Percentiles rank a stretch among this genome's conserved stretches.
These are phyloP conservation scores for Neopelma chrysocephalum DNA, from an alignment of 2,797 vertebrate genomes.

Conservation along the genomic window DNA sequence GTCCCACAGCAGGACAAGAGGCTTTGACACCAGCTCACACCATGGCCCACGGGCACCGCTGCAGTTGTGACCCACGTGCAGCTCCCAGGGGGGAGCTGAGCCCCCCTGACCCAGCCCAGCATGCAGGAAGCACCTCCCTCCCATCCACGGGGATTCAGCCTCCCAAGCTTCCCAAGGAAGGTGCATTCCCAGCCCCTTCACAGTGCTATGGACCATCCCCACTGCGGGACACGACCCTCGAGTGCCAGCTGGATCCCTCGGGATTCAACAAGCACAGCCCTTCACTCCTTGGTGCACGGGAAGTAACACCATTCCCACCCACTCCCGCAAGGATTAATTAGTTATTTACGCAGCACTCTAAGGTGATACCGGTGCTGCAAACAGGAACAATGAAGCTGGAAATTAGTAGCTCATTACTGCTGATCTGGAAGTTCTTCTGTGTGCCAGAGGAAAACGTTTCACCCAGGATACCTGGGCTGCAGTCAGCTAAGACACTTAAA, in stretches of 20 bases:
- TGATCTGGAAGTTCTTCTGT: not conserved
- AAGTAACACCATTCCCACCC: not conserved
- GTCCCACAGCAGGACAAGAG: not conserved
- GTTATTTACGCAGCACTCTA: not conserved
- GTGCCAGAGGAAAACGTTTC: not conserved
- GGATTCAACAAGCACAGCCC: not conserved
- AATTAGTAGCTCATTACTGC: slow-evolving; percentile 1
- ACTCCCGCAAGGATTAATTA: not conserved
- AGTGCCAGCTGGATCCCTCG: not conserved
- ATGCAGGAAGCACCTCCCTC: fast-evolving
- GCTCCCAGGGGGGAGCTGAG: not conserved
- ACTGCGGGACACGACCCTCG: fast-evolving
- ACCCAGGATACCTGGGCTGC: not conserved
- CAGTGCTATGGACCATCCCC: not conserved
- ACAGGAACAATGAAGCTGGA: not conserved
- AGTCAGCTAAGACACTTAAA: not conserved
- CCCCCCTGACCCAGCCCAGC: not conserved
- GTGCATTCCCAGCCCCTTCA: not conserved
- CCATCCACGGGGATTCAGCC: not conserved
- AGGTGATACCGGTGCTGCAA: not conserved
- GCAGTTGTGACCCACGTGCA: too few relatives aligned
- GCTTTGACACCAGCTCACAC: not conserved
- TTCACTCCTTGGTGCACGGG: not conserved
- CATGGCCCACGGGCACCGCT: fast-evolving
- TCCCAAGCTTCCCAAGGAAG: not conserved